Base-by-base conservation (phyloP, 2,113 vertebrate species). In the Corythoichthys intestinalis region DNA sequence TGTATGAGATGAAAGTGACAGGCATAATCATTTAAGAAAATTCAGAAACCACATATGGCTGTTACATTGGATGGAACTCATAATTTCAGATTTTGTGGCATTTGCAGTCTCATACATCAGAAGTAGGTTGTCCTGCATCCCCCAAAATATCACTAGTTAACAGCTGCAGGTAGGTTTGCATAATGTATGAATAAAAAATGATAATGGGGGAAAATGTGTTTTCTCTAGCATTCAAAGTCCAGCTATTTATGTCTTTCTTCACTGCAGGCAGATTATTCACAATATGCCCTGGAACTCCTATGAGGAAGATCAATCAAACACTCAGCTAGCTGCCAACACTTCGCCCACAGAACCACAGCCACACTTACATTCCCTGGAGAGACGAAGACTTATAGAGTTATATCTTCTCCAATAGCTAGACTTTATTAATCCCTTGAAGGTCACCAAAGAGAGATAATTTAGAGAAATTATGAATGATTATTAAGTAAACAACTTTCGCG, bases 291-390 rank as follows among this genome's bases (percentile, higher is more conserved):
- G 59, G 38, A 41, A 61, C 35, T 60, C 4, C 38, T 20, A 20
- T 61, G 8, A 20, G 17, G 38, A 39, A 38, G 77, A 82, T 82
- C 74, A 84, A 86, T 83, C 44, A 39, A 28, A 38, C 74, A 74
- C 67, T 76, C 61, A 60, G 60, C 50, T 77, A 65, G 66, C 83
- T 79, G 58, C 67, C 65, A 69, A 38, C 46, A 12, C 69, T 12
- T 58, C 65, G 67, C 53, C 38, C 69, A 17, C 57, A 76, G 74
- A 78, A 68, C 54, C 35, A 20, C 20, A 4, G 20, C n/a, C 20
- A n/a, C 50, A 20, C 6, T 6, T n/a, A 2, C 15, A 53, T 53
- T 15, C 50, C 50, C 8, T 15, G 2, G 34, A 12, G 53, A 56
- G 53, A 56, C 34, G 34, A 56, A 56, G 20, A 56, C 53, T 56